A percentile compares a stretch with the other conserved stretches of the same genome.
These are phyloP conservation scores for Daboia siamensis DNA, from an alignment of 2,113 vertebrate genomes.

Conservation along the genomic window DNA sequence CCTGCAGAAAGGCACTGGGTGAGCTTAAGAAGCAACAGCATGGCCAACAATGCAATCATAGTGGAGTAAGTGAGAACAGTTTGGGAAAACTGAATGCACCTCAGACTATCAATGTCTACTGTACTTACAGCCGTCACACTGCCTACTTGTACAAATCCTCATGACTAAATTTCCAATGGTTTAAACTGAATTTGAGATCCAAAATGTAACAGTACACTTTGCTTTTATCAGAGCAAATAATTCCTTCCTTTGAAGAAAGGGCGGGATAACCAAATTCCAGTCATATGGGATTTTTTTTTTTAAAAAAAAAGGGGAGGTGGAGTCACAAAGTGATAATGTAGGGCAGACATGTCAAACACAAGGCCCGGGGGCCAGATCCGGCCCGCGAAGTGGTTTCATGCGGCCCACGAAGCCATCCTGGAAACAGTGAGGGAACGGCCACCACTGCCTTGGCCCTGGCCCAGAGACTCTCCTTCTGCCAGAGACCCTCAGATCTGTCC, in stretches of 20 bases:
- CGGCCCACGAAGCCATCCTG: no score
- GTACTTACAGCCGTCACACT: not conserved
- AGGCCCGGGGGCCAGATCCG: no score
- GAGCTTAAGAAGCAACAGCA: not conserved
- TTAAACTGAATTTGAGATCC: not conserved
- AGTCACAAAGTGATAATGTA: conserved; percentile 5
- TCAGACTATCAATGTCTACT: not conserved
- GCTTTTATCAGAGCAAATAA: not conserved
- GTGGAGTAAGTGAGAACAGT: not conserved
- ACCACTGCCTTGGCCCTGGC: no score
- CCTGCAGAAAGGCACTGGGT: not conserved
- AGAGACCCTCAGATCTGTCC: no score
- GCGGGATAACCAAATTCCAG: not conserved
- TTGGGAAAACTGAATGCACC: not conserved
- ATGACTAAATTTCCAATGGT: not conserved
- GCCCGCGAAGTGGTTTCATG: no score
- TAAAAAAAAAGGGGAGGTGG: not conserved
- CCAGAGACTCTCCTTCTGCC: no score
- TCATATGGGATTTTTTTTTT: not conserved
- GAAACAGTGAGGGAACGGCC: no score
- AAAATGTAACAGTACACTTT: conserved; percentile 23
- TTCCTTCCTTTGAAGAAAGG: not conserved
- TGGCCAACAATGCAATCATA: not conserved
- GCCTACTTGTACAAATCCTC: no score
- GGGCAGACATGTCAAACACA: no score